A percentile compares a stretch with the other conserved stretches of the same genome.
These are phyloP conservation scores for Diorhabda sublineata DNA, from an alignment of 1,140 invertebrate species.

Conservation along the genomic window DNA sequence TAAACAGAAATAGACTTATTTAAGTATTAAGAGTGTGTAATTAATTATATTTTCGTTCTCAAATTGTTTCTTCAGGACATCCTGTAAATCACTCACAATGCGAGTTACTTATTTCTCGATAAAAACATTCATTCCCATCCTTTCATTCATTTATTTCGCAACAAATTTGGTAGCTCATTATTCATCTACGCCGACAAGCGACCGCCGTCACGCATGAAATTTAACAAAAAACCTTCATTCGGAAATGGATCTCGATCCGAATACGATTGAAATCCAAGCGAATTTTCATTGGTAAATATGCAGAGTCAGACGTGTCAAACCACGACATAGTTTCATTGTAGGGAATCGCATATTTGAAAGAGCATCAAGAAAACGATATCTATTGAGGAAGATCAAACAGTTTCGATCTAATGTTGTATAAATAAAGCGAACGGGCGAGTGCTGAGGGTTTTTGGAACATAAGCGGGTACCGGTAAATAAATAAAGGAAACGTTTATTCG, in stretches of 20 bases:
- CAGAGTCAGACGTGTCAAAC: constrained; percentile 11
- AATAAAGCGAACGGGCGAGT: constrained; percentile 11
- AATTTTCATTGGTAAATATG: constrained; percentile 12
- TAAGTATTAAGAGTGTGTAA: no score
- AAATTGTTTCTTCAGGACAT: no score
- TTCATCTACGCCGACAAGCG: background rate
- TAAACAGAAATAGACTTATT: no score
- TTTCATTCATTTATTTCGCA: background rate
- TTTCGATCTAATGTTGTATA: constrained; percentile 16
- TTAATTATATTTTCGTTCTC: no score
- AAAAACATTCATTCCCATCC: no score
- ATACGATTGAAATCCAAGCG: constrained; percentile 6
- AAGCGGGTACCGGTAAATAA: no score
- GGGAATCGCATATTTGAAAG: constrained; percentile 8
- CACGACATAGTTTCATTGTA: constrained; percentile 12
- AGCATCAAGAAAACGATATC: constrained; percentile 15
- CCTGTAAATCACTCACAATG: no score
- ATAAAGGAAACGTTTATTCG: no score
- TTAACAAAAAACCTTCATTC: background rate
- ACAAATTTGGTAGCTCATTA: background rate
- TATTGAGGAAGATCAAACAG: constrained; percentile 14
- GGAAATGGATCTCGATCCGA: background rate
- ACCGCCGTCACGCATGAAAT: constrained; percentile 2
- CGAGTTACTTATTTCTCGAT: no score
- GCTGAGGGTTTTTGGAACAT: background rate